These are phyloP conservation scores for Lepilemur ruficaudatus DNA, from an alignment of 2,797 vertebrate genomes.

Conservation along the genomic window DNA sequence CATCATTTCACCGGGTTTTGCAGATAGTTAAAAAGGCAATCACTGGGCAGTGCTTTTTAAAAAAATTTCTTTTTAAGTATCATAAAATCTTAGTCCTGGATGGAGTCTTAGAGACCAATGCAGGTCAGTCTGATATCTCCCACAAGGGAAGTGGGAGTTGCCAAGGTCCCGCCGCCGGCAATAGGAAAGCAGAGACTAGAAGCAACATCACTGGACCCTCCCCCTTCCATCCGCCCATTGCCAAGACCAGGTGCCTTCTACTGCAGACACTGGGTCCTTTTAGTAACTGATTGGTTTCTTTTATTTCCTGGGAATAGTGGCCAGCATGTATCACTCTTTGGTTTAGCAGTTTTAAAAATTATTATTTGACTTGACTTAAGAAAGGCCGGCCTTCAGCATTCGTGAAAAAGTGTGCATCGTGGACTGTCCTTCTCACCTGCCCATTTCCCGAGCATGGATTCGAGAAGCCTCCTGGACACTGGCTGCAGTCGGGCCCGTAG, in stretches of 20 bases:
- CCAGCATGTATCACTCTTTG: background rate
- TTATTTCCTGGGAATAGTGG: background rate
- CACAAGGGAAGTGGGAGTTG: background rate
- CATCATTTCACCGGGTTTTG: background rate
- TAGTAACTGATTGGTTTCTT: background rate
- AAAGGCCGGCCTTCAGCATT: background rate
- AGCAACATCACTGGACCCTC: rapidly evolving
- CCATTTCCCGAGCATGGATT: slow-evolving; percentile 92
- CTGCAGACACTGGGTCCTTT: background rate
- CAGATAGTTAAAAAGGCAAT: background rate
- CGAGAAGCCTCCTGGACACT: slow-evolving; percentile 91
- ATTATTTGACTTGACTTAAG: background rate
- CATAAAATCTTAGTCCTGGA: background rate
- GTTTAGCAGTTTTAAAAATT: background rate
- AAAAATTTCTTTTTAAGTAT: background rate
- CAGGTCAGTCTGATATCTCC: background rate
- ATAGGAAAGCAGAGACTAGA: background rate
- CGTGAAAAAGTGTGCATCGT: rapidly evolving
- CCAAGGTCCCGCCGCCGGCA: background rate
- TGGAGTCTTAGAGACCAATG: background rate
- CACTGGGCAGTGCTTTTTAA: background rate
- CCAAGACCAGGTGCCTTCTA: background rate
- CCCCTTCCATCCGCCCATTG: rapidly evolving
- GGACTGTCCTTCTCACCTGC: slow-evolving; percentile 83
- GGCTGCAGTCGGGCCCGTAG: slow-evolving; percentile 90